Base-by-base conservation (phyloP, 1,140 invertebrate genomes). In the Drosophila setifemur region DNA sequence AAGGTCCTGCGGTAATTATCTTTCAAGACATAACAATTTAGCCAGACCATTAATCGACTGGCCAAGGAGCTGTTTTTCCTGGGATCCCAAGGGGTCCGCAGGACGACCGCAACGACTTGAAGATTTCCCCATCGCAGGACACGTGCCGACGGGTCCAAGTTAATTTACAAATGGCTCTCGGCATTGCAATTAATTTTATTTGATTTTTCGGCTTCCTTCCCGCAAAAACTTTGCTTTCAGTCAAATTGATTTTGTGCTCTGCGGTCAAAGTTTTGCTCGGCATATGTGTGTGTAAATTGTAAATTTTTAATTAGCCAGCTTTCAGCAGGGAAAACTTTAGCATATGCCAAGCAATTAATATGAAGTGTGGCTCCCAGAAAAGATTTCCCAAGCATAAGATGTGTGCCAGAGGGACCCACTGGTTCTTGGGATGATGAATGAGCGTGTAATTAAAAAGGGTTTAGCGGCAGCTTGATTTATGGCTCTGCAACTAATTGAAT, bases 21-120 rank as follows among this genome's bases (percentile, higher is more conserved):
- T 78, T 57, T 66, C 52, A 82, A 86, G 74, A 87, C 86, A 89
- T 89, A 89, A 89, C 86, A 86, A 86, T 89, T 89, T 89, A 89
- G 86, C 49, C 43, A 68, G 76, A 7, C 69, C 82, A 86, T 87
- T 86, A 86, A 86, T 86, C 76, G 81, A 63, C 48, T 39, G 71
- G 45, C 58, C 71, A 50, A 39, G 57, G 35, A 48, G 48, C 57
- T 21, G 12, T 49, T 26, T 25, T 9, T 16, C 12, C 25, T 12
- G 5, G 9, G 14, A 2, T 28, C 78, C 57, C 47, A 0, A 7
- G 78, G 53, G 68, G 68, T n/a, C n/a, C n/a, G n/a, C 14, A 61
- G 60, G 33, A 14, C 42, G 4, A 18, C 48, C 39, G 28, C 53
- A 26, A 70, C n/a, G n/a, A 53, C 66, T 42, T 60, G 33, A 81